These are phyloP conservation scores for Cerastis rubricosa DNA, from an alignment of 2,888 invertebrate species.

Conservation along the genomic window DNA sequence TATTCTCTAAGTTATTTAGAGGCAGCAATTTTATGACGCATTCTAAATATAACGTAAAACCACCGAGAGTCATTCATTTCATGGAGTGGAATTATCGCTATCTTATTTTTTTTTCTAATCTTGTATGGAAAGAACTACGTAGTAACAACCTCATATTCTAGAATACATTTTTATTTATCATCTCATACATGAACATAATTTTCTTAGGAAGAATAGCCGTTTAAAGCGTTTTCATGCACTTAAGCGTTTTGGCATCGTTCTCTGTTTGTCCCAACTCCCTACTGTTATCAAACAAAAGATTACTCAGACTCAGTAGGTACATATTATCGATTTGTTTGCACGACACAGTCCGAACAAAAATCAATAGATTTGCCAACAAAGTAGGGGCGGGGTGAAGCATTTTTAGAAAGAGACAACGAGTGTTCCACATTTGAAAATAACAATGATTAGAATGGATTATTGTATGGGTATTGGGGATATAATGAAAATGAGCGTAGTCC, in stretches of 20 bases:
- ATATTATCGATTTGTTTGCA: slow-evolving; percentile 65
- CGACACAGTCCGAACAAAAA: slow-evolving; percentile 62
- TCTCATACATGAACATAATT: neutral
- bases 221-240: neutral
- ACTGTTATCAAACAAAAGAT: slow-evolving; percentile 54
- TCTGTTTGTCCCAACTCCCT: neutral
- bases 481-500: neutral
- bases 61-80: slow-evolving; percentile 1
- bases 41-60: slow-evolving; percentile 24
- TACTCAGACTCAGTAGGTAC: slow-evolving; percentile 14
- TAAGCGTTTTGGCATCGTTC: neutral
- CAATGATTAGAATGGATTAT: slow-evolving; percentile 2
- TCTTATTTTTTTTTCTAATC: neutral
- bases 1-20: slow-evolving; percentile 17
- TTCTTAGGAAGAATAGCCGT: neutral
- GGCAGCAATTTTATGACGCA: neutral
- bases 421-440: slow-evolving; percentile 39
- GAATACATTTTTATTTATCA: neutral
- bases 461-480: neutral
- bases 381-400: slow-evolving; percentile 56
- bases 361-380: slow-evolving; percentile 66
- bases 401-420: slow-evolving; percentile 60
- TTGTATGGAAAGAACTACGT: slow-evolving; percentile 6
- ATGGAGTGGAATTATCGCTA: neutral
- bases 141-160: neutral